phyloP scores from a whole-genome alignment of 1,140 invertebrate species.

The Drosophila setifemur region DNA sequence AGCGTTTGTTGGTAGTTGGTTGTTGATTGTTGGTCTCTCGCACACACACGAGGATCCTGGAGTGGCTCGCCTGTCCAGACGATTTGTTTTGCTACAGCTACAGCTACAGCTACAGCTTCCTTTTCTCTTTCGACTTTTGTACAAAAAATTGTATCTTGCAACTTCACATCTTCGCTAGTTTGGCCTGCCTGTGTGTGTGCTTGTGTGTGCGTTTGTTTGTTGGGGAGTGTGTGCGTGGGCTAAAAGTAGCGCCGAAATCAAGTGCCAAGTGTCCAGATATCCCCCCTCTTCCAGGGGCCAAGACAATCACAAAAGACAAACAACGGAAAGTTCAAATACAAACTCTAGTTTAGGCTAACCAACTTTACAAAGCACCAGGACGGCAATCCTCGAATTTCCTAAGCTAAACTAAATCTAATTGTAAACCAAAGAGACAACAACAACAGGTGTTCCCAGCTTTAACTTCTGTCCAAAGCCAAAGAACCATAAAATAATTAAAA shows the following conservation, averaged over 20 bases:
- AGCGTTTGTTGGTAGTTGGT: conserved; percentile 69
- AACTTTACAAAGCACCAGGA: conserved; percentile 25
- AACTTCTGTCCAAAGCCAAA: conserved; percentile 19
- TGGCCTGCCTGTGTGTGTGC: conserved; percentile 1
- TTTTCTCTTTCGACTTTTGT: conserved; percentile 5
- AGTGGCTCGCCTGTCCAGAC: conserved; percentile 8
- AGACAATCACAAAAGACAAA: conserved; percentile 44
- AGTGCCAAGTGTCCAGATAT: conserved; percentile 56
- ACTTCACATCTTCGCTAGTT: conserved; percentile 15
- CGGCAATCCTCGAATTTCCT: conserved; percentile 44
- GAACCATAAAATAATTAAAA: conserved; percentile 5
- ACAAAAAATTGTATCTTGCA: conserved; percentile 13
- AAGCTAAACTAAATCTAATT: conserved; percentile 1
- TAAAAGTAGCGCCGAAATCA: conserved; percentile 48
- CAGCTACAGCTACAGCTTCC: conserved; percentile 12
- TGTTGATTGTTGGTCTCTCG: conserved; percentile 49
- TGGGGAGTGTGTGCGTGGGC: conserved; percentile 29
- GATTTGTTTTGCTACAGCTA: conserved; percentile 27
- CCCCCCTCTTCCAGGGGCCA: neutral
- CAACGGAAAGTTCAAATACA: conserved; percentile 5
- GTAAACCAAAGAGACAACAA: conserved; percentile 8
- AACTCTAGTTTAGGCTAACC: too few species aligned
- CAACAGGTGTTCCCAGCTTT: conserved; percentile 68
- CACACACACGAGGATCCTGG: conserved; percentile 21
- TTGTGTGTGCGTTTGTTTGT: conserved; percentile 8